A percentile compares a stretch with the other conserved stretches of the same genome.
Conservation (phyloP, 2,888 invertebrate species). For the Lomographa bimaculata region DNA sequence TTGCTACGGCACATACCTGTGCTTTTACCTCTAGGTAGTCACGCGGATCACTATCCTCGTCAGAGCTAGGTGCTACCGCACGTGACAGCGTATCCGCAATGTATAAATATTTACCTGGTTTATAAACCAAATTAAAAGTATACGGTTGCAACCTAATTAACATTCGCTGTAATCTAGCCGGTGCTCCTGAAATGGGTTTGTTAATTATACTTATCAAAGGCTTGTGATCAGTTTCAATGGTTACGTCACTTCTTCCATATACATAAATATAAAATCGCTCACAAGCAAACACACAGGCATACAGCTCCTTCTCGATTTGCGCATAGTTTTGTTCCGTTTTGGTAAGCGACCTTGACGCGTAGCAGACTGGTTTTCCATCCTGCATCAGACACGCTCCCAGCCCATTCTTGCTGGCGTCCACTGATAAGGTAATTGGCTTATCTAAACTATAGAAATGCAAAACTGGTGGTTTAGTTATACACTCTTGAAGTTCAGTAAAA, state of each 20-base stretch:
- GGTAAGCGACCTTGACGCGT: conserved; percentile 29
- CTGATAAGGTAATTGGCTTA: conserved; percentile 15
- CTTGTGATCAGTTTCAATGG: too few relatives aligned
- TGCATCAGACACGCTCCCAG: conserved; percentile 33
- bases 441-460: conserved; percentile 29
- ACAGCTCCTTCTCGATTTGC: conserved; percentile 33
- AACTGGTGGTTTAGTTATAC: conserved; percentile 20
- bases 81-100: conserved; percentile 33
- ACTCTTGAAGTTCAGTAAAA: conserved; percentile 19
- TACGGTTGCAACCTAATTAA: conserved; percentile 30
- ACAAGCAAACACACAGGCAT: conserved; percentile 29
- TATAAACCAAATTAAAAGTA: conserved; percentile 27
- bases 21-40: too few relatives aligned
- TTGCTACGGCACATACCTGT: too few relatives aligned
- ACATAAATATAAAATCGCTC: too few relatives aligned
- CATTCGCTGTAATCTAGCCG: conserved; percentile 32
- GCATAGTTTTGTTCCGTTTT: conserved; percentile 28
- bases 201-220: too few relatives aligned
- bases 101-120: conserved; percentile 30
- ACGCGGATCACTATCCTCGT: too few relatives aligned
- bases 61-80: too few relatives aligned
- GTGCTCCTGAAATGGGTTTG: too few relatives aligned
- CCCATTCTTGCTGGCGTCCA: conserved; percentile 24
- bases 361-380: conserved; percentile 28
- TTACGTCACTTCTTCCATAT: too few relatives aligned